Base-by-base conservation (phyloP, 2,113 vertebrate species). In the Anolis carolinensis region DNA sequence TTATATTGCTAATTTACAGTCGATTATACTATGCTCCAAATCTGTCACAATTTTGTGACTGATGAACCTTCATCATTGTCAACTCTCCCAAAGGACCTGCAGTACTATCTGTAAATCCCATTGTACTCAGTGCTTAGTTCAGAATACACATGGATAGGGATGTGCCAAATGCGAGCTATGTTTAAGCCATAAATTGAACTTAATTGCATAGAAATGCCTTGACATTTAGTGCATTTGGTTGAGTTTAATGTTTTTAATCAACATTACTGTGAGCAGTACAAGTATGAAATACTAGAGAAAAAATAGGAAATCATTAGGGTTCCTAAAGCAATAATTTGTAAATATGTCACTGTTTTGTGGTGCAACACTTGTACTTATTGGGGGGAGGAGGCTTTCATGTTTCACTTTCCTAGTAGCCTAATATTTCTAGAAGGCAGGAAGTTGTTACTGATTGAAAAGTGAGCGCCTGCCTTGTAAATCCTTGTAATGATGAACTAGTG, bases 151-250 rank as follows among this genome's bases (percentile, higher is more conserved):
- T 34, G n/a, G 3, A 62, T 62, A 62, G 52, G 20, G 67, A 30
- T 44, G 34, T 30, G 63, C 63, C 67, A 36, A 48, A 25, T 25
- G 10, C 50, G 34, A 83, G 65, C 20, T 5, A 87, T 74, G 25
- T 77, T 79, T 80, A 83, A 62, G 32, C 65, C 48, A 87, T 86
- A 21, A 73, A 75, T 34, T 82, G 89, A 67, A 75, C 86, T 25
- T 79, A 79, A 62, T 44, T 76, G 55, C 71, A 63, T 79, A 52
- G 77, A 88, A 82, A 84, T 39, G 72, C 83, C 88, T 79, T 88
- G 88, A 84, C 59, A 70, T n/a, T 27, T 85, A 25, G 27, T 84
- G 55, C 44, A 18, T 62, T 62, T 84, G 71, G 50, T 9, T 82
- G 62, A 84, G 79, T 67, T 72, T 11, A 30, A 36, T n/a, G 5